Evolutionary conservation across 1,140 invertebrate species (phyloP).

Genomic region (Hydropsyche tenuis): DNA sequence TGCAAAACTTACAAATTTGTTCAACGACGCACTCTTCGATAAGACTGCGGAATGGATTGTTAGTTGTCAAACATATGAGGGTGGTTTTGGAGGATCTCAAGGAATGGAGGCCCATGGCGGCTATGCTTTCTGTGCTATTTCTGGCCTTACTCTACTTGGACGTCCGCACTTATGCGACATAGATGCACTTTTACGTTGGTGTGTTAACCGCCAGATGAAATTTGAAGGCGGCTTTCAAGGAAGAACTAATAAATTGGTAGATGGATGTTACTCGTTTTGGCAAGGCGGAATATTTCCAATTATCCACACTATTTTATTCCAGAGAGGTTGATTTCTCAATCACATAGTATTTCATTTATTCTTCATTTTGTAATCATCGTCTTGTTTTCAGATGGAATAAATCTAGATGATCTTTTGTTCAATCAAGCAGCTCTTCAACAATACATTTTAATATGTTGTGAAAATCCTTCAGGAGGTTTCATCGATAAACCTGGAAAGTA

Average conservation of each 20-base stretch:
- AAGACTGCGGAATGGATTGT: conserved; percentile 90
- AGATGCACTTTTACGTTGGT: conserved; percentile 82
- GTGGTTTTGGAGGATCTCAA: conserved; percentile 93
- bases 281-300: conserved; percentile 90
- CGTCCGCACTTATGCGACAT: conserved; percentile 82
- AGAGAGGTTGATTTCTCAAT: conserved; percentile 55
- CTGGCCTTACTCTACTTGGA: conserved; percentile 83
- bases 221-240: conserved; percentile 94
- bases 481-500: conserved; percentile 96
- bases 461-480: conserved; percentile 87
- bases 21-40: conserved; percentile 79
- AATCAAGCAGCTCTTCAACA: conserved; percentile 89
- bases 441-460: conserved; percentile 93
- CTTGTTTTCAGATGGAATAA: conserved; percentile 52
- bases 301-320: conserved; percentile 67
- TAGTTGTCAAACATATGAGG: conserved; percentile 97
- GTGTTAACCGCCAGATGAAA: conserved; percentile 86
- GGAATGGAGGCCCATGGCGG: conserved; percentile 98
- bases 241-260: conserved; percentile 97
- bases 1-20: conserved; percentile 83
- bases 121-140: conserved; percentile 96
- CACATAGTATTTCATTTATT: neutral
- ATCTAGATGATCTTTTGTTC: conserved; percentile 73
- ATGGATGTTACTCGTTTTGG: conserved; percentile 99
- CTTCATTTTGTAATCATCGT: neutral